phyloP scores from a whole-genome alignment of 2,888 invertebrate genomes.

The Caenorhabditis sp. region DNA sequence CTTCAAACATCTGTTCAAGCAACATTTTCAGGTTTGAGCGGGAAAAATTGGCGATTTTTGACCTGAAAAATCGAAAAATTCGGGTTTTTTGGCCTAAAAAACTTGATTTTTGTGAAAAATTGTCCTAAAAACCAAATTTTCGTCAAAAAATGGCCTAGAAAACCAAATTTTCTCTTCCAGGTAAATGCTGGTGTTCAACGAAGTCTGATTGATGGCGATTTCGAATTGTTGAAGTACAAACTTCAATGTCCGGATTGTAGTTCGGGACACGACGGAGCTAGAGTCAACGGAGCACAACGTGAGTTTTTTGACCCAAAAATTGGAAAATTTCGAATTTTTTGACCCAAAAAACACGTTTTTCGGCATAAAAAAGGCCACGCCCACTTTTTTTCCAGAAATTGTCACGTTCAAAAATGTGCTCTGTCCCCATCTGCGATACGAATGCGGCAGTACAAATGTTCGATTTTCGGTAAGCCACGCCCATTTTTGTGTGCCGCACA shows the following conservation, averaged over 20 bases:
- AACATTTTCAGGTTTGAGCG: conserved; percentile 65
- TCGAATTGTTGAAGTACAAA: conserved; percentile 66
- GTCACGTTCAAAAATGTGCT: conserved; percentile 67
- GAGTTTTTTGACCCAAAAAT: conserved; percentile 13
- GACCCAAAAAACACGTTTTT: no score
- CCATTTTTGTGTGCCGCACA: conserved; percentile 6
- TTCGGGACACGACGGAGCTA: conserved; percentile 44
- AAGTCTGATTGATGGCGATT: conserved; percentile 62
- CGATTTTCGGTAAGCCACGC: conserved; percentile 53
- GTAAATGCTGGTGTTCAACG: conserved; percentile 66
- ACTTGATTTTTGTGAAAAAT: no score
- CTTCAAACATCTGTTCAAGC: conserved; percentile 67
- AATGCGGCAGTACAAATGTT: conserved; percentile 61
- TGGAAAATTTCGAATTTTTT: no score
- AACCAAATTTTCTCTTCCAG: conserved; percentile 27
- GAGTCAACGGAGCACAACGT: conserved; percentile 59
- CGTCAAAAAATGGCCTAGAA: neutral
- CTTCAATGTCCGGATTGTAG: conserved; percentile 67
- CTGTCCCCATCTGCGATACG: conserved; percentile 68
- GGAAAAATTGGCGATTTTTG: conserved; percentile 17
- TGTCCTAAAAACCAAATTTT: no score
- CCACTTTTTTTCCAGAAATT: conserved; percentile 26
- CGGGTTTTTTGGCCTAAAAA: no score
- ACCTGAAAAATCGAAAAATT: neutral
- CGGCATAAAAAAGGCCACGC: neutral